Evolutionary conservation across 2,888 invertebrate genomes (phyloP), one percentile per base, ranked within the genome.

Genomic region (Yponomeuta sedellus): DNA sequence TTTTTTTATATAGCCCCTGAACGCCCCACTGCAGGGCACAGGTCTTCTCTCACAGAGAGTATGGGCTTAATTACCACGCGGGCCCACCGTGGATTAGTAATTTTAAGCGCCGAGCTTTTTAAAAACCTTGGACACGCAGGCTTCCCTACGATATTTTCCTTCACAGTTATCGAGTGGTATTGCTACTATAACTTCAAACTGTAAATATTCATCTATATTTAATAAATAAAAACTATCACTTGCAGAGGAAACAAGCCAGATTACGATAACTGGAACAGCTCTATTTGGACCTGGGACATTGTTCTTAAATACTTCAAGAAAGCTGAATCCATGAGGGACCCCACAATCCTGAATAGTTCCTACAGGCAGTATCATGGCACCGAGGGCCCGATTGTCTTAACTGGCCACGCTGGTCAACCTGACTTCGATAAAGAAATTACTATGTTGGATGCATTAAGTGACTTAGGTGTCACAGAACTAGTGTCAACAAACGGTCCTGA

Each of bases 161-260:
- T n/a, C n/a, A n/a, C n/a, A n/a, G n/a, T n/a, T n/a, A n/a, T n/a
- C n/a, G n/a, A n/a, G n/a, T n/a, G n/a, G n/a, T n/a, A n/a, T n/a
- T n/a, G n/a, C n/a, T n/a, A n/a, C n/a, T n/a, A n/a, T n/a, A n/a
- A n/a, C n/a, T n/a, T n/a, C n/a, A n/a, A n/a, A n/a, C n/a, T n/a
- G n/a, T n/a, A n/a, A n/a, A n/a, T n/a, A n/a, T n/a, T n/a, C n/a
- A n/a, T n/a, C n/a, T n/a, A n/a, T n/a, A n/a, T n/a, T n/a, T n/a
- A n/a, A n/a, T n/a, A n/a, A 5, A 8, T 25, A 2, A 62, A 62
- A 28, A 11, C 20, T 8, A 62, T 22, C 4, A 62, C 4, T 64
- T 52, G 20, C 56, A 64, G 64, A 22, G 64, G 64, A 3, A 64
- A 64, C 12, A 44, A 10, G 8, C 11, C 16, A 52, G 64, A 64